Base-by-base conservation (phyloP, 1,140 invertebrate genomes). In the Tenebrio molitor region DNA sequence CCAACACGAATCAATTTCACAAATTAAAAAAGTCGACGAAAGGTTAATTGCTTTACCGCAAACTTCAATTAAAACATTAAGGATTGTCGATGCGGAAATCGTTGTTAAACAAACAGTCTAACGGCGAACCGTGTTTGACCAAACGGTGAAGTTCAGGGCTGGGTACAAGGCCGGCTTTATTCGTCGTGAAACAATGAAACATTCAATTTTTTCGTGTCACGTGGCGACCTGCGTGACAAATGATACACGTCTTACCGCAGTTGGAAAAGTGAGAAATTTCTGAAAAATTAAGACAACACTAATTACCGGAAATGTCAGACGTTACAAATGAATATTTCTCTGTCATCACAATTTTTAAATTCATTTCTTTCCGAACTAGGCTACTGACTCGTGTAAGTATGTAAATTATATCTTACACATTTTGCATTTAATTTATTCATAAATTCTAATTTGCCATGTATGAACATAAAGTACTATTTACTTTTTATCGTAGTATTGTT, bases 51-150 rank as follows among this genome's bases (percentile, higher is more conserved):
- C 23, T 58, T 29, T 25, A 29, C 25, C 7, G 4, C 1, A 21
- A 21, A 50, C 4, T 7, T 50, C n/a, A 21, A 50, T 50, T 50
- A 50, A 58, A 53, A 39, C n/a, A n/a, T 39, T 39, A 39, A 33
- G 29, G 10, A 33, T 5, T 33, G 29, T 33, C 29, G 29, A 33
- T 10, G 29, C 29, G 29, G 29, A 33, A 33, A 33, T 33, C 4
- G 4, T 33, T 33, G 29, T 33, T 33, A 33, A 33, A 33, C 29
- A 33, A 33, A 4, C 29, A 5, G 29, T 33, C 29, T 33, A 33
- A 33, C 29, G 29, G 29, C 10, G 29, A 33, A 33, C 29, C 4
- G 4, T 33, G 29, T 33, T 33, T 33, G 29, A 33, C 29, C 29
- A 33, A 33, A n/a, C n/a, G 29, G 29, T 10, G 29, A 33, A 33